phyloP scores from a whole-genome alignment of 2,888 invertebrate species.

The Drosophila anomelani region DNA sequence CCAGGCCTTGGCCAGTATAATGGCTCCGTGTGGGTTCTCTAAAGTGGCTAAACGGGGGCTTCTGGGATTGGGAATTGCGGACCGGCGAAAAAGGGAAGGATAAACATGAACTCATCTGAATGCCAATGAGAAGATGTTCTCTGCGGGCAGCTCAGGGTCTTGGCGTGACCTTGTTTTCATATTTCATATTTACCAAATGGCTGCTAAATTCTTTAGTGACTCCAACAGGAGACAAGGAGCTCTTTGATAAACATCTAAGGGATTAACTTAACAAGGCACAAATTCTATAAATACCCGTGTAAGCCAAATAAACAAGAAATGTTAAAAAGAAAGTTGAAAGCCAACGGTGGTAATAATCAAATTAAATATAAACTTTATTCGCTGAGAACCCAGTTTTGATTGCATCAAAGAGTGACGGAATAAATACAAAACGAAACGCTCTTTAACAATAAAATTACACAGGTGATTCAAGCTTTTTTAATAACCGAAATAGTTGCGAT shows the following conservation, averaged over 20 bases:
- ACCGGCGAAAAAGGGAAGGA: neutral
- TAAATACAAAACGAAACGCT: neutral
- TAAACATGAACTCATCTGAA: constrained; percentile 15
- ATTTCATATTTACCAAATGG: constrained; percentile 8
- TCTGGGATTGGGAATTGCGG: constrained; percentile 13
- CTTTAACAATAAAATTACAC: neutral
- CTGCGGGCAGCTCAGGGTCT: constrained; percentile 7
- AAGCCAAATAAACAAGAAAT: neutral
- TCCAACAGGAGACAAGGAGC: neutral
- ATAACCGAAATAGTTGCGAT: neutral
- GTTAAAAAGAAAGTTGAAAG: constrained; percentile 6
- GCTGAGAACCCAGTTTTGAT: neutral
- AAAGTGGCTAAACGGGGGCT: constrained; percentile 11
- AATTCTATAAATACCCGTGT: constrained; percentile 7
- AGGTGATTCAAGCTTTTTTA: neutral
- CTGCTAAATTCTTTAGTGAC: constrained; percentile 1
- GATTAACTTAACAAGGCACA: constrained; percentile 3
- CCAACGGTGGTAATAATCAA: neutral
- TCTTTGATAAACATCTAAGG: constrained; percentile 5
- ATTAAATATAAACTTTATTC: constrained; percentile 7
- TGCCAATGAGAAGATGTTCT: constrained; percentile 16
- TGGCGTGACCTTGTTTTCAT: constrained; percentile 15
- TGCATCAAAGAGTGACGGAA: neutral
- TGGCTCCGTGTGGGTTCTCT: constrained; percentile 13
- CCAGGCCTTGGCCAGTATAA: constrained; percentile 41